Base-by-base conservation (phyloP, 2,113 vertebrate genomes). In the Leptodactylus fuscus region DNA sequence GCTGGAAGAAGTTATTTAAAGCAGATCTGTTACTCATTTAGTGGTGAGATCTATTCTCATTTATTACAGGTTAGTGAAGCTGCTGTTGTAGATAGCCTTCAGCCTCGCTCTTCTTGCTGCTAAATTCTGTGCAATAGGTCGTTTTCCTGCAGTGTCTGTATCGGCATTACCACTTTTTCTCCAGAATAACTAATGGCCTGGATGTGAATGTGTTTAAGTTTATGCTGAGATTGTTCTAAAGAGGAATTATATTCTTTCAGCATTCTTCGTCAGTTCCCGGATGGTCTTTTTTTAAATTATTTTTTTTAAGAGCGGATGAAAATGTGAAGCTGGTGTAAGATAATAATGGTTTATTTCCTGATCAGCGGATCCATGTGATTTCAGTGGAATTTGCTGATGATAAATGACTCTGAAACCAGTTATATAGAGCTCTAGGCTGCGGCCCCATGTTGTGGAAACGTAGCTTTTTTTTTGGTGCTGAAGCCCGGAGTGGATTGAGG, bases 1-100 rank as follows among this genome's bases (percentile, higher is more conserved):
- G 24, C 71, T 74, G 71, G 71, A 74, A 74, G 46, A 48, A 15
- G 46, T 32, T 75, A 75, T 75, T 75, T 75, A 75, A 75, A 32
- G 73, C 27, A 18, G 44, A 46, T 48, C 10, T 74, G n/a, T 48
- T 74, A 41, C 41, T 46, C 38, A 8, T 27, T 74, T 74, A 48
- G 71, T 46, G 10, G 9, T 27, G 60, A 32, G 13, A 65, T 67
- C 62, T 34, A 36, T 67, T 67, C 32, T 67, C 6, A 34, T 67
- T 67, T 67, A 67, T 34, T 65, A 27, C 13, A 29, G 60, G 27
- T 58, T n/a, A 24, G 24, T 24, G 24, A 58, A 29, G n/a, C 55
- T 7, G 24, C 58, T 67, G 29, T 34, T 36, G 6, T 20, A 1
- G 4, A 16, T 15, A 32, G 4, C 60, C 24, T 32, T 15, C 12